Percentiles rank a stretch among this genome's conserved stretches.
Conservation (phyloP, 2,888 invertebrate species). For the Nebria brevicollis region DNA sequence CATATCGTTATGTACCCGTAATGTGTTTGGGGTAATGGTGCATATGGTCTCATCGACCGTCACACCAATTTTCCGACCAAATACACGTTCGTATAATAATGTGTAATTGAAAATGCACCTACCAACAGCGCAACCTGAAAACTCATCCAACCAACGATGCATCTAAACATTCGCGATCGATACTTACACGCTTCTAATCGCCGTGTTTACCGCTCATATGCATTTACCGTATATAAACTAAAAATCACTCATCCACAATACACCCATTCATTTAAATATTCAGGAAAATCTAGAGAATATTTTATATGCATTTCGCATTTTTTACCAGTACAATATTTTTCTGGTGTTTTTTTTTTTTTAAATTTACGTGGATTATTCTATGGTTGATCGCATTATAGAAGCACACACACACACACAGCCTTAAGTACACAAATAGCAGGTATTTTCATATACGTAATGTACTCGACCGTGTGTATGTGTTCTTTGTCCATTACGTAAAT, state of each 20-base stretch:
- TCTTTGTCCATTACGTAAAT: background rate
- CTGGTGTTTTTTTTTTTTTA: background rate
- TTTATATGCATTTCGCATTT: too few species aligned
- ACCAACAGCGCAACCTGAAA: background rate
- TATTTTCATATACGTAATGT: background rate
- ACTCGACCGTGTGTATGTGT: background rate
- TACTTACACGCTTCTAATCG: slow-evolving; percentile 15
- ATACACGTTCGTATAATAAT: slow-evolving; percentile 34
- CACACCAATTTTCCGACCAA: slow-evolving; percentile 39
- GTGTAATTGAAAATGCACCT: slow-evolving; percentile 40
- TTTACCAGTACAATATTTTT: background rate
- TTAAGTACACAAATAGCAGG: background rate
- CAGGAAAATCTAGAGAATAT: too few species aligned
- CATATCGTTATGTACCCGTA: slow-evolving; percentile 20
- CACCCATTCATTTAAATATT: too few species aligned
- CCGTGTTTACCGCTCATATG: slow-evolving; percentile 3
- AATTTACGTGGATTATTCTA: background rate
- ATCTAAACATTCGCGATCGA: slow-evolving; percentile 5
- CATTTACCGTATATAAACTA: background rate
- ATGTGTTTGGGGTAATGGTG: slow-evolving; percentile 32
- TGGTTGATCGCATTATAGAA: background rate
- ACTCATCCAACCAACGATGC: background rate
- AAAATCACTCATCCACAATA: too few species aligned
- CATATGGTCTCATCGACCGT: slow-evolving; percentile 28
- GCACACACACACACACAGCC: background rate